Percentiles rank a stretch among this genome's conserved stretches.
These are phyloP conservation scores for Euphonia xanthogaster DNA, from an alignment of 2,797 vertebrate species.

Conservation along the genomic window DNA sequence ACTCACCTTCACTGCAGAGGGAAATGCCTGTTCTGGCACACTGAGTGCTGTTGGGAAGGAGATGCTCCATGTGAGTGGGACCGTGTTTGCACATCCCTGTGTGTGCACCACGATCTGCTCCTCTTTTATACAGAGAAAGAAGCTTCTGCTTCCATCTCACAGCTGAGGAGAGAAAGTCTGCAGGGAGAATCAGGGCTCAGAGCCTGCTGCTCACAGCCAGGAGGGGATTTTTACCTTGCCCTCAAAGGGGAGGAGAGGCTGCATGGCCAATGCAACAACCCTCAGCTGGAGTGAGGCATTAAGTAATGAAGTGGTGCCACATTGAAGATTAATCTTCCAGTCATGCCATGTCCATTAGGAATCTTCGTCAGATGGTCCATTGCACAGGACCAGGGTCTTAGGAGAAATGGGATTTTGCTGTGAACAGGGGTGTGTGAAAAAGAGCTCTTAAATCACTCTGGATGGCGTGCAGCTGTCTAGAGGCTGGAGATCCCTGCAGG, in stretches of 20 bases:
- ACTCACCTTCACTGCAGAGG: neutral
- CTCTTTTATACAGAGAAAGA: neutral
- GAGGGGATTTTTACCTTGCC: neutral
- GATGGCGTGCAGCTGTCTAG: neutral
- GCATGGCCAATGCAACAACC: neutral
- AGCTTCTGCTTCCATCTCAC: neutral
- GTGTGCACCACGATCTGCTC: neutral
- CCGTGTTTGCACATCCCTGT: neutral
- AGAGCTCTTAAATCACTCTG: neutral
- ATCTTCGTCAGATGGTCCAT: neutral
- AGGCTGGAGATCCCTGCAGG: neutral
- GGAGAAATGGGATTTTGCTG: neutral
- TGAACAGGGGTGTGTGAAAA: neutral
- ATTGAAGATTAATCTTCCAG: neutral
- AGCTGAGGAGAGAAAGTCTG: neutral
- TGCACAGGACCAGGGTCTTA: neutral
- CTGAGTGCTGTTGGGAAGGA: neutral
- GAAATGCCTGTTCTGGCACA: neutral
- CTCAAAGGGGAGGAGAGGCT: neutral
- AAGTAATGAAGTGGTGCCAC: neutral
- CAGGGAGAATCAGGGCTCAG: neutral
- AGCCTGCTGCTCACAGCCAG: neutral
- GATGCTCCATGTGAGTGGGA: accelerated
- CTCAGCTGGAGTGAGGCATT: neutral
- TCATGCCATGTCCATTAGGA: neutral